A percentile compares a stretch with the other conserved stretches of the same genome.
These are phyloP conservation scores for Sus scrofa DNA, from an alignment of 2,113 vertebrate genomes.

Conservation along the genomic window DNA sequence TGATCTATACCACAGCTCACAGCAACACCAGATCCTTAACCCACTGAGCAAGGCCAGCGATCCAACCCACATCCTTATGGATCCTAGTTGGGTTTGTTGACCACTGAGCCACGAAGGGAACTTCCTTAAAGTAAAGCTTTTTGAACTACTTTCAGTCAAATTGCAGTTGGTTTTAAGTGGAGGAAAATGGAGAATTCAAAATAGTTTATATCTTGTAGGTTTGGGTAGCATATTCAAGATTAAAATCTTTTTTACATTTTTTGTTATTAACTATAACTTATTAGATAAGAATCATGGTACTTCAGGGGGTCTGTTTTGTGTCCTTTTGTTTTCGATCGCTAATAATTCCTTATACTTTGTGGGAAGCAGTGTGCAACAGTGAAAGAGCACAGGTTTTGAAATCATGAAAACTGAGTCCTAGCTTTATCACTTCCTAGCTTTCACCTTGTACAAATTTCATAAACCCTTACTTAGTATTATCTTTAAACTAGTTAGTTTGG, in stretches of 20 bases:
- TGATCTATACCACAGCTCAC: too few relatives aligned
- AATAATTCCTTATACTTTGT: neutral
- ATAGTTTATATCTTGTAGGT: neutral
- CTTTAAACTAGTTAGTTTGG: neutral
- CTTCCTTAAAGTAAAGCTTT: neutral
- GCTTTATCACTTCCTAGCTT: neutral
- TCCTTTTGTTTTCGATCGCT: neutral
- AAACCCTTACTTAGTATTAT: neutral
- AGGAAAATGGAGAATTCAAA: neutral
- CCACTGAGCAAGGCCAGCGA: too few relatives aligned
- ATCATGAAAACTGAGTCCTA: neutral
- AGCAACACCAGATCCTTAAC: too few relatives aligned
- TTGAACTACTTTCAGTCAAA: conserved; percentile 11
- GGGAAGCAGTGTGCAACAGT: neutral
- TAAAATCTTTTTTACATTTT: neutral
- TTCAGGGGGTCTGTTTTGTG: neutral
- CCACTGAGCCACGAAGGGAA: too few relatives aligned
- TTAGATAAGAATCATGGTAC: neutral
- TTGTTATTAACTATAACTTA: neutral
- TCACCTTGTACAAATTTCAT: neutral
- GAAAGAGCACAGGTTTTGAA: neutral
- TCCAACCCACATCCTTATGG: too few relatives aligned
- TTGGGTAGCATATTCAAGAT: neutral
- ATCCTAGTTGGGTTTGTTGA: too few relatives aligned
- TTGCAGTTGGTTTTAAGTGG: neutral